phyloP scores from a whole-genome alignment of 2,888 invertebrate species.

The Proisotoma minuta region DNA sequence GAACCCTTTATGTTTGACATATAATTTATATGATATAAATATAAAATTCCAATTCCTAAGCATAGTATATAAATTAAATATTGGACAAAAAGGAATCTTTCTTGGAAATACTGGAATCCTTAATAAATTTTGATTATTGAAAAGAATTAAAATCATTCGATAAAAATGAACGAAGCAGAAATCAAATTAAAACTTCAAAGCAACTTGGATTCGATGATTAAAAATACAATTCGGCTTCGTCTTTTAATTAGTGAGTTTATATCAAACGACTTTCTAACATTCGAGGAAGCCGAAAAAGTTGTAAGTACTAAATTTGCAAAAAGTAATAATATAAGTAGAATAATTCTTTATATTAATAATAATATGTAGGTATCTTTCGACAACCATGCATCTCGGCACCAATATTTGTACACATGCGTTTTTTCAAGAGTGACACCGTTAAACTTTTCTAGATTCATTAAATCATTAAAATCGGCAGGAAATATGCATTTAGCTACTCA shows the following conservation, averaged over 20 bases:
- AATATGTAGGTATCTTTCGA: too few species aligned
- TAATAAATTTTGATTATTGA: too few species aligned
- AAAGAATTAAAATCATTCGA: too few species aligned
- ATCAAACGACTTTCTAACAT: conserved; percentile 29
- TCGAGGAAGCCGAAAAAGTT: conserved; percentile 27
- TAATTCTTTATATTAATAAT: too few species aligned
- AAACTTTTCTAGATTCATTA: conserved; percentile 12
- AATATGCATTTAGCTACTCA: conserved; percentile 22
- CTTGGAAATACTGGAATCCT: too few species aligned
- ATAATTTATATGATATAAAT: too few species aligned
- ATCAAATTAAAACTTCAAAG: neutral
- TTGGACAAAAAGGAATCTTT: too few species aligned
- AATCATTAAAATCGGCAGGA: conserved; percentile 23
- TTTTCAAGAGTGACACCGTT: conserved; percentile 7
- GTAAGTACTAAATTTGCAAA: conserved; percentile 17
- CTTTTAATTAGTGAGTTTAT: conserved; percentile 29
- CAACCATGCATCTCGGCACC: conserved; percentile 21
- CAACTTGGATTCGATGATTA: neutral
- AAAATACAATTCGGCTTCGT: conserved; percentile 22
- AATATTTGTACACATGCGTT: conserved; percentile 20
- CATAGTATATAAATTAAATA: too few species aligned
- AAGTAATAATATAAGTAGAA: neutral
- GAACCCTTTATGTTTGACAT: too few species aligned
- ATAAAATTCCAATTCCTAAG: too few species aligned
- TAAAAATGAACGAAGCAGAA: neutral